phyloP scores from a whole-genome alignment of 2,888 invertebrate genomes.

The Neria commutata region DNA sequence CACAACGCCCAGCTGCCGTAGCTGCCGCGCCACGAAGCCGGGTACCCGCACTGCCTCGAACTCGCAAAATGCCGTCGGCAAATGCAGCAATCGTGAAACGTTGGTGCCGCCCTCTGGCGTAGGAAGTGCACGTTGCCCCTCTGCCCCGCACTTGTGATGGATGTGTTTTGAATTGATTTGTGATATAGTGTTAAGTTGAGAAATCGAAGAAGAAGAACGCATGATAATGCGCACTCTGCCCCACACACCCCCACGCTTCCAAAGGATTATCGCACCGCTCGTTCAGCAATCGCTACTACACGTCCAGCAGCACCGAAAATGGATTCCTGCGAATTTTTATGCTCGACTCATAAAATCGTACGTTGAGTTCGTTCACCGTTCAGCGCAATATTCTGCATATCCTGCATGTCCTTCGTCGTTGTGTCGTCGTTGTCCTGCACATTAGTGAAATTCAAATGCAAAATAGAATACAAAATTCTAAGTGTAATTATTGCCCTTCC shows the following conservation, averaged over 20 bases:
- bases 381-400: too few relatives aligned
- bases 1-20: not conserved
- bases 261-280: not conserved
- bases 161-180: conserved; percentile 32
- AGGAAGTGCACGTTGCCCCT: not conserved
- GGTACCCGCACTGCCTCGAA: not conserved
- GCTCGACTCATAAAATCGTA: conserved; percentile 55
- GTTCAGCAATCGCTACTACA: not conserved
- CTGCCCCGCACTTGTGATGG: conserved; percentile 18
- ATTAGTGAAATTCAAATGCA: not conserved
- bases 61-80: conserved; percentile 31
- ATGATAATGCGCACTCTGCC: conserved; percentile 18
- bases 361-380: conserved; percentile 44
- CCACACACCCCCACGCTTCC: not conserved
- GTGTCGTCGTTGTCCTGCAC: not conserved
- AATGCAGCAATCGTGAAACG: not conserved
- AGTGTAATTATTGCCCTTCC: not conserved
- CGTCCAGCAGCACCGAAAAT: conserved; percentile 15
- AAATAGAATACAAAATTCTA: not conserved
- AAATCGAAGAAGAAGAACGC: conserved; percentile 26
- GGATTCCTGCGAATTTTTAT: conserved; percentile 57
- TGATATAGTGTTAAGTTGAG: conserved; percentile 57
- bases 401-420: not conserved
- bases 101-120: not conserved
- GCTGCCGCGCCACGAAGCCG: conserved; percentile 4